phyloP scores from a whole-genome alignment of 2,797 vertebrate genomes.

The Xenops minutus region DNA sequence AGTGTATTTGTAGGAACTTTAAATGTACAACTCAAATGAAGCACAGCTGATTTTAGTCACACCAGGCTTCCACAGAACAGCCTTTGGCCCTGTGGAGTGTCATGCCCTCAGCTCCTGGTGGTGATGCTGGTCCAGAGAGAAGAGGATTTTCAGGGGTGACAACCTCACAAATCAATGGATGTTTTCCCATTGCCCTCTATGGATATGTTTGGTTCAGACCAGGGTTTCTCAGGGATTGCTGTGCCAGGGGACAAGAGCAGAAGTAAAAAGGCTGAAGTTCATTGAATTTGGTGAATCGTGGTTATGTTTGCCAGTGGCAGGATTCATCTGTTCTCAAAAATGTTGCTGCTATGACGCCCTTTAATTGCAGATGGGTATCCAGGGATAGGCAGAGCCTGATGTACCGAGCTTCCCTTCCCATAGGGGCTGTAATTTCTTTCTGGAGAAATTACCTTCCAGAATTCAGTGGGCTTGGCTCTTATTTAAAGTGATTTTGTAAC shows the following conservation, averaged over 20 bases:
- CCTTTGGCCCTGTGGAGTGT: not conserved
- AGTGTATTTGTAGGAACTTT: not conserved
- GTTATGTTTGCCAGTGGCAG: not conserved
- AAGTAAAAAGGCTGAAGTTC: not conserved
- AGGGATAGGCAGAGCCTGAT: not conserved
- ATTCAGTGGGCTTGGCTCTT: not conserved
- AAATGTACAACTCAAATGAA: not conserved
- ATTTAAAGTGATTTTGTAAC: not conserved
- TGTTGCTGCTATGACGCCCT: not conserved
- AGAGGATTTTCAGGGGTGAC: not conserved
- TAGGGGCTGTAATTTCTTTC: not conserved
- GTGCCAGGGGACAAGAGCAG: not conserved
- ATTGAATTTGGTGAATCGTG: not conserved
- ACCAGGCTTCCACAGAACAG: not conserved
- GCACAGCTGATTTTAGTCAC: not conserved
- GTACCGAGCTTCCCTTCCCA: not conserved
- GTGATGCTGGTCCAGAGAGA: not conserved
- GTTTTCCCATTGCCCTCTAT: not conserved
- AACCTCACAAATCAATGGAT: fast-evolving
- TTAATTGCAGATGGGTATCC: not conserved
- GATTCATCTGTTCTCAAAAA: not conserved
- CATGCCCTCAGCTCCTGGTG: not conserved
- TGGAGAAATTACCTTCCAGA: not conserved
- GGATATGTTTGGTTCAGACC: not conserved
- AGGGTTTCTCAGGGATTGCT: not conserved